Evolutionary conservation across 1,140 invertebrate species (phyloP).

Genomic region (Plutomurus gul): DNA sequence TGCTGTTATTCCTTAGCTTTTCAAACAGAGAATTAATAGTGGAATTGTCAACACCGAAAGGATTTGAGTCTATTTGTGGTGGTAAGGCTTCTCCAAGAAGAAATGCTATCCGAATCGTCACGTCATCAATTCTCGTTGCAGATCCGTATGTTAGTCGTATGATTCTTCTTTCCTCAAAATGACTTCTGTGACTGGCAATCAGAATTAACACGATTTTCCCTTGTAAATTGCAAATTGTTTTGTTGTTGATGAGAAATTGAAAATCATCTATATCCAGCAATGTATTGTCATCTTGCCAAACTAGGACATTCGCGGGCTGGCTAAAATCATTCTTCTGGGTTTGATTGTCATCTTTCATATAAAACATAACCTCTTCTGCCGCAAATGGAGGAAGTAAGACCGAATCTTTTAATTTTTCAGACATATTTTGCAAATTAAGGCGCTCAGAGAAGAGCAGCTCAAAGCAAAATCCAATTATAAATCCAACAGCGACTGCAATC

Average conservation of each 20-base stretch:
- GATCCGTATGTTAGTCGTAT: slow-evolving; percentile 23
- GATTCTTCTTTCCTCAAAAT: background rate
- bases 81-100: background rate
- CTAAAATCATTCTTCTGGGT: background rate
- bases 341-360: background rate
- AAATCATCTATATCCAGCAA: background rate
- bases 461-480: background rate
- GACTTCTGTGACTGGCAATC: background rate
- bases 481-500: background rate
- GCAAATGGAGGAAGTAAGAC: background rate
- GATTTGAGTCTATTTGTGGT: background rate
- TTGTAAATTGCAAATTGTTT: background rate
- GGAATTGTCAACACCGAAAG: background rate
- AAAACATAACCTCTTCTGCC: background rate
- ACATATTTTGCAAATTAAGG: background rate
- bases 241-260: background rate
- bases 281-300: background rate
- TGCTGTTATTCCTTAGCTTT: slow-evolving; percentile 53
- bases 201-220: background rate
- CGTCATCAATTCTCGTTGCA: background rate
- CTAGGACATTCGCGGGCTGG: background rate
- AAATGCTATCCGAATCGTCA: background rate
- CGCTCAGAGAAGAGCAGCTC: background rate
- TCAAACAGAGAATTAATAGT: slow-evolving; percentile 51
- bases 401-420: background rate